Conservation (phyloP, 2,797 vertebrate genomes). For the Sebastolobus alascanus region DNA sequence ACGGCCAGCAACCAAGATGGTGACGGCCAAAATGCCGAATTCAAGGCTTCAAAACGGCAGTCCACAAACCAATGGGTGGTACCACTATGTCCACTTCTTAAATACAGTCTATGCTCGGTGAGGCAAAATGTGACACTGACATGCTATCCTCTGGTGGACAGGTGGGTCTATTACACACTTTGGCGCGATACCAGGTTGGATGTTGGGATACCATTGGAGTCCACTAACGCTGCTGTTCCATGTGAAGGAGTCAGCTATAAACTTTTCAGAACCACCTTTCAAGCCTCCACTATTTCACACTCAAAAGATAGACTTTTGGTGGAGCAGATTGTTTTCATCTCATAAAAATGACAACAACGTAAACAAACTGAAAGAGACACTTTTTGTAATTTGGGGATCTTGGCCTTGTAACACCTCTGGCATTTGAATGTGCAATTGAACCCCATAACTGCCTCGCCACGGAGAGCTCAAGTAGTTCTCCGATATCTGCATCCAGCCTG, state of each 20-base stretch:
- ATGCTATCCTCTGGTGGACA: too few species aligned
- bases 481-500: constrained; percentile 26
- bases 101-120: too few species aligned
- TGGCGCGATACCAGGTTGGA: too few species aligned
- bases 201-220: neutral
- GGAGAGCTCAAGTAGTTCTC: constrained; percentile 36
- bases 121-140: too few species aligned
- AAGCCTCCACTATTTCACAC: neutral
- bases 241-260: neutral
- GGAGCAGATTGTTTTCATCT: neutral
- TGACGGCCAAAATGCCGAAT: too few species aligned
- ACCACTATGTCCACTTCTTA: too few species aligned
- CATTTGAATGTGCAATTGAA: constrained; percentile 51
- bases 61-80: too few species aligned
- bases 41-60: too few species aligned
- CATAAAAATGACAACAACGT: neutral
- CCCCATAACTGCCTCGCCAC: constrained; percentile 22
- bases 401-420: constrained; percentile 39
- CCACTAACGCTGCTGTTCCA: neutral
- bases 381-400: constrained; percentile 21
- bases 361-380: constrained; percentile 10
- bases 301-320: neutral
- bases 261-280: neutral
- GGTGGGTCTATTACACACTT: too few species aligned
- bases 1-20: too few species aligned